A percentile compares a stretch with the other conserved stretches of the same genome.
phyloP scores from a whole-genome alignment of 2,797 vertebrate genomes.

The Leptatherina wallacei region DNA sequence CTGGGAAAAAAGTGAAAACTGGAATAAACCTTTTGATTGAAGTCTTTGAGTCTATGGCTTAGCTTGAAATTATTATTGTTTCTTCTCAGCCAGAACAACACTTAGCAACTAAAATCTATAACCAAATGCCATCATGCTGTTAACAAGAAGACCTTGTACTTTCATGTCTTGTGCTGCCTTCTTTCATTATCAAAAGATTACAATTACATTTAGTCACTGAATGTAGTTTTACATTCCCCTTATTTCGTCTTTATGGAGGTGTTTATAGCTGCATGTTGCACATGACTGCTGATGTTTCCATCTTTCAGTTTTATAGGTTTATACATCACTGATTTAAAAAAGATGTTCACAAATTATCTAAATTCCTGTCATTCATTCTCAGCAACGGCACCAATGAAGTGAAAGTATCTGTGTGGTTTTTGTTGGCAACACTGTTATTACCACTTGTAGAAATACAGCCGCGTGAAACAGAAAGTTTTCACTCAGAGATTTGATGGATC shows the following conservation, averaged over 20 bases:
- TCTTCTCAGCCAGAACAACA: neutral
- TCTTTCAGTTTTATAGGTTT: constrained; percentile 19
- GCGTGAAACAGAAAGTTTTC: neutral
- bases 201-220: neutral
- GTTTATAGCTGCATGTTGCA: neutral
- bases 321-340: constrained; percentile 49
- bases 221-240: neutral
- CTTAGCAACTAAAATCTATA: neutral
- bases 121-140: neutral
- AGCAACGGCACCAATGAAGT: neutral
- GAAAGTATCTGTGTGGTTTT: neutral
- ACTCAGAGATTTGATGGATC: neutral
- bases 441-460: constrained; percentile 6
- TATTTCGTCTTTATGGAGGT: neutral
- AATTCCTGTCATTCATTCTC: constrained; percentile 11
- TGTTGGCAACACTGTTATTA: constrained; percentile 21
- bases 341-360: neutral
- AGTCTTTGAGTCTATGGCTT: neutral
- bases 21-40: neutral
- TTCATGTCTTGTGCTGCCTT: neutral
- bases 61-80: neutral
- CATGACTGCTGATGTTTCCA: neutral
- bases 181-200: neutral
- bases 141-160: neutral
- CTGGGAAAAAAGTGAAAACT: neutral